Evolutionary conservation across 1,140 invertebrate genomes (phyloP).

Genomic region (Brachionus manjavacas): DNA sequence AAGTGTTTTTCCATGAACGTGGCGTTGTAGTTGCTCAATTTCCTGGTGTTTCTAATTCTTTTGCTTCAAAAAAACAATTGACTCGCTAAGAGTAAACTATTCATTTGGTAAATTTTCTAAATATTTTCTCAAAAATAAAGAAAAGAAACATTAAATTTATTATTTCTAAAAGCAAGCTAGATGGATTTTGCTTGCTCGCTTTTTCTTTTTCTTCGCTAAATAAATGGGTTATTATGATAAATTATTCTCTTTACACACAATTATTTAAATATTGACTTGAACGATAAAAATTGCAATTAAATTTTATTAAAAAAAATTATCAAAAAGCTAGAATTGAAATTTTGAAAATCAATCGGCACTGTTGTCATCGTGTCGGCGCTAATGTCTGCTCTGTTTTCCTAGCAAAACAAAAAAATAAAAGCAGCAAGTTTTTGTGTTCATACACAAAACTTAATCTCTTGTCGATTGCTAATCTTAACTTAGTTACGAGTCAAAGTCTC

Average conservation of each 20-base stretch:
- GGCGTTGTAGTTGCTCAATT: not conserved
- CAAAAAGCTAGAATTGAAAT: not conserved
- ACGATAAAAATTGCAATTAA: not conserved
- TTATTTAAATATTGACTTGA: not conserved
- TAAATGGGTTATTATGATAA: constrained; percentile 13
- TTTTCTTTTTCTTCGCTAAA: not conserved
- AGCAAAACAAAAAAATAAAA: not conserved
- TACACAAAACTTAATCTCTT: not conserved
- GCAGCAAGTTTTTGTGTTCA: not conserved
- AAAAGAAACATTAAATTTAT: not conserved
- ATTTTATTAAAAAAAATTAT: not conserved
- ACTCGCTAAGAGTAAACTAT: not conserved
- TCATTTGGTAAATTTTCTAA: not conserved
- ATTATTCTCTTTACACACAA: not conserved
- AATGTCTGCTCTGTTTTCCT: not conserved
- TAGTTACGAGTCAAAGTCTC: constrained; percentile 8
- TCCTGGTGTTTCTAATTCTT: not conserved
- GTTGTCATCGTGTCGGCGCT: not conserved
- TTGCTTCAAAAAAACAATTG: not conserved
- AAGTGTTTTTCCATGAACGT: constrained; percentile 32
- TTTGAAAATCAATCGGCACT: not conserved
- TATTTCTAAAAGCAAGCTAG: not conserved
- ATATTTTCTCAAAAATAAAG: not conserved
- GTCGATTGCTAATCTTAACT: not conserved
- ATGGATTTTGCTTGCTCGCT: not conserved